phyloP scores from a whole-genome alignment of 2,797 vertebrate species.

The Adelosebastes latens region DNA sequence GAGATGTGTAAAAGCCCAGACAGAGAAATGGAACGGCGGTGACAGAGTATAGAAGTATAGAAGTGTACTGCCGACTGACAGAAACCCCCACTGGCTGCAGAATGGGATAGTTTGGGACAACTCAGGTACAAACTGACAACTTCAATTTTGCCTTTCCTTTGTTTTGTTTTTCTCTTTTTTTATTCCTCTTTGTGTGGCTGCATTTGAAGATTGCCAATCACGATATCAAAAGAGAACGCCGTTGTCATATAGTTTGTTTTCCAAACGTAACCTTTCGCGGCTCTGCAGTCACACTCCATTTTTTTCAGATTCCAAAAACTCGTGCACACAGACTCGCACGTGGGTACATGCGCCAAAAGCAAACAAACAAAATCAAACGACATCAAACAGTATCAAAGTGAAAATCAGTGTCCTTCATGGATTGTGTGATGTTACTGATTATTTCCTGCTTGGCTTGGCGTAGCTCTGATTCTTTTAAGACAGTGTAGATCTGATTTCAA shows the following conservation, averaged over 20 bases:
- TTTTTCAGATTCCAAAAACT: constrained; percentile 51
- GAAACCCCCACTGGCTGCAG: constrained; percentile 72
- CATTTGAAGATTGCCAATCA: constrained; percentile 74
- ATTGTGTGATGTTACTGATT: constrained; percentile 65
- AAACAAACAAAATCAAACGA: constrained; percentile 61
- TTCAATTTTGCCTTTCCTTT: constrained; percentile 63
- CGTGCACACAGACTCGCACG: neutral
- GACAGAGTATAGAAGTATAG: constrained; percentile 46
- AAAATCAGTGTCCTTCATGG: constrained; percentile 67
- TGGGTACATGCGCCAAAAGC: neutral
- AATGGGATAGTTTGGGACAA: constrained; percentile 70
- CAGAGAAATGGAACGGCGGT: constrained; percentile 43
- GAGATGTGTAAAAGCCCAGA: constrained; percentile 49
- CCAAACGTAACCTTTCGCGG: constrained; percentile 51
- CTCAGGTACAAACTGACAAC: constrained; percentile 71
- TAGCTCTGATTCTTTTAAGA: constrained; percentile 56
- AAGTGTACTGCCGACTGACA: constrained; percentile 53
- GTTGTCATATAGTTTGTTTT: constrained; percentile 65
- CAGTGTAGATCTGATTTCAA: constrained; percentile 62
- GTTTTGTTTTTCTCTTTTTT: neutral
- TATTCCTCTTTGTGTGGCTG: constrained; percentile 51
- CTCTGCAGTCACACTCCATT: constrained; percentile 51
- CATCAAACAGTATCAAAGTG: constrained; percentile 67
- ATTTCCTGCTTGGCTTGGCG: constrained; percentile 62
- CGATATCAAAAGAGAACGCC: constrained; percentile 62